Percentiles rank a stretch among this genome's conserved stretches.
Conservation (phyloP, 2,113 vertebrate genomes). For the Bungarus multicinctus region DNA sequence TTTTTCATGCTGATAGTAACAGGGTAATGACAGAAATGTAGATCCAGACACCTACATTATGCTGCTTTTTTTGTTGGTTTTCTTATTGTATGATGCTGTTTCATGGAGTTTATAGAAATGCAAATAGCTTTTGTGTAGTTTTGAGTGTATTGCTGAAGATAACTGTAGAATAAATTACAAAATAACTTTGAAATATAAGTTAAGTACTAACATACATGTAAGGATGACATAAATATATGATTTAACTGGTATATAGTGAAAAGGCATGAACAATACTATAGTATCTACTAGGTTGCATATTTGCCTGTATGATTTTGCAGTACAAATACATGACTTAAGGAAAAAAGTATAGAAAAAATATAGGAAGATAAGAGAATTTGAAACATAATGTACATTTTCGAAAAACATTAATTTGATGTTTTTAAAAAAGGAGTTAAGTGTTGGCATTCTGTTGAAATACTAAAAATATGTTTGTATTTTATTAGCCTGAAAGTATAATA, state of each 20-base stretch:
- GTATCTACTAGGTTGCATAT: not conserved
- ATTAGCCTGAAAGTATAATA: constrained; percentile 55
- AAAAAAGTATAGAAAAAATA: not conserved
- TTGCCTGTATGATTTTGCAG: constrained; percentile 4
- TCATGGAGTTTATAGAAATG: not conserved
- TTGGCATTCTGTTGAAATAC: constrained; percentile 28
- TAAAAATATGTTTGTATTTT: constrained; percentile 56
- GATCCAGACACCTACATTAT: not conserved
- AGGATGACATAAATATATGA: not conserved
- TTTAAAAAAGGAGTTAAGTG: constrained; percentile 11
- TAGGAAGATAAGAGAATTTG: not conserved
- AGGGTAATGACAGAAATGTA: not conserved
- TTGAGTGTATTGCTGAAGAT: not conserved
- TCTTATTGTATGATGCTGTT: not conserved
- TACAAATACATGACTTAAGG: not conserved
- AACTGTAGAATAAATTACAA: not conserved
- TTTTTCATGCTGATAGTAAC: not conserved
- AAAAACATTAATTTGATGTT: constrained; percentile 17
- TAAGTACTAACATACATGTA: not conserved
- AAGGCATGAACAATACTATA: constrained; percentile 1
- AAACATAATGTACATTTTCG: constrained; percentile 27
- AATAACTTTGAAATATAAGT: constrained; percentile 5
- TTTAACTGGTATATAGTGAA: constrained; percentile 13
- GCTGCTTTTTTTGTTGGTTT: not conserved
- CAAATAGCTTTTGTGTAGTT: constrained; percentile 7